phyloP scores from a whole-genome alignment of 2,888 invertebrate genomes.

The Axea sp. region DNA sequence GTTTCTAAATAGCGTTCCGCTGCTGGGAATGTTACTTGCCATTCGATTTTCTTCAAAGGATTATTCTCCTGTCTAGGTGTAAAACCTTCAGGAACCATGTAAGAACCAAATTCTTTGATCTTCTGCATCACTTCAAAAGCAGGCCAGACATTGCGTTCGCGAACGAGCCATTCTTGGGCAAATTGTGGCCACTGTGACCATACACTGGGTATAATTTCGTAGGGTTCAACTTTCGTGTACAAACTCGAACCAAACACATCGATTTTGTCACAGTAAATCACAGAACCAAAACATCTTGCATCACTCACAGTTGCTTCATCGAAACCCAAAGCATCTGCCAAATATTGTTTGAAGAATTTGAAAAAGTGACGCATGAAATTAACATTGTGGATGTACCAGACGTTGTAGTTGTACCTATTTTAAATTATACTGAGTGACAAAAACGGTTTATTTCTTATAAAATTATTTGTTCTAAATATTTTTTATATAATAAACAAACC shows the following conservation, averaged over 20 bases:
- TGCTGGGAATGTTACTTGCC: conserved; percentile 88
- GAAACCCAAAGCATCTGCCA: conserved; percentile 83
- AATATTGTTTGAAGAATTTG: conserved; percentile 82
- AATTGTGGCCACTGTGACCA: conserved; percentile 86
- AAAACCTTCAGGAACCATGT: conserved; percentile 86
- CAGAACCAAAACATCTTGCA: conserved; percentile 81
- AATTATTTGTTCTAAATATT: too few species aligned
- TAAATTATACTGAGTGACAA: too few species aligned
- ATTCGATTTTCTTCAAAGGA: conserved; percentile 85
- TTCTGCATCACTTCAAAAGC: conserved; percentile 84
- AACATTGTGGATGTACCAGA: conserved; percentile 81
- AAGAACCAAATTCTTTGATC: conserved; percentile 84
- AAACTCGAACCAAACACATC: conserved; percentile 77
- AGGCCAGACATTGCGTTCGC: conserved; percentile 85
- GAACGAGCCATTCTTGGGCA: conserved; percentile 85
- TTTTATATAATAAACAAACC: too few species aligned
- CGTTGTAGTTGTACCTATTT: conserved; percentile 69
- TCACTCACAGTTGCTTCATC: conserved; percentile 80
- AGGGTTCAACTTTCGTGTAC: conserved; percentile 77
- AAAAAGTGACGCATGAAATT: conserved; percentile 86
- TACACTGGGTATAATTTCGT: conserved; percentile 87
- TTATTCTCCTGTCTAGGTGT: conserved; percentile 82
- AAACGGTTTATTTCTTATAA: too few species aligned
- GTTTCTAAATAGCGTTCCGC: conserved; percentile 88
- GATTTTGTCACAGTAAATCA: conserved; percentile 83